These are phyloP conservation scores for Erynnis tages DNA, from an alignment of 2,888 invertebrate species.

Conservation along the genomic window DNA sequence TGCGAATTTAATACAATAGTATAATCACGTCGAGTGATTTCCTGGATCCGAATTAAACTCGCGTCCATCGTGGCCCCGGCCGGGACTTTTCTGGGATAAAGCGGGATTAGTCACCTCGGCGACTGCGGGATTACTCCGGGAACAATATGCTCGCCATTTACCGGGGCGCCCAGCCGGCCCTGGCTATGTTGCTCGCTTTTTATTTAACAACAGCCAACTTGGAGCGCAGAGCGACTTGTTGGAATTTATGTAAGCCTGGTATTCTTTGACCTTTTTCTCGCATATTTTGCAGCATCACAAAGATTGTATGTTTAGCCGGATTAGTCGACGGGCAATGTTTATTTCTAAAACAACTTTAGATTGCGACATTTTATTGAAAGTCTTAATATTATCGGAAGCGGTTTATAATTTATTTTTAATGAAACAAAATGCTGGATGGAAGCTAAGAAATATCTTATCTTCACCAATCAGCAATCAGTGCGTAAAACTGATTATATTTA, in stretches of 20 bases:
- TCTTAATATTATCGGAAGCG: no score
- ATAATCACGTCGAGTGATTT: conserved; percentile 30
- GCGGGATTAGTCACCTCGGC: conserved; percentile 48
- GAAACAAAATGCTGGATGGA: no score
- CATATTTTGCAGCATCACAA: no score
- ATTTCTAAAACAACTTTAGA: no score
- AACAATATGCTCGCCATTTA: conserved; percentile 49
- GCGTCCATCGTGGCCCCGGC: conserved; percentile 29
- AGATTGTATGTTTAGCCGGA: no score
- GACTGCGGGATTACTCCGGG: conserved; percentile 48
- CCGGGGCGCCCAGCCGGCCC: conserved; percentile 25
- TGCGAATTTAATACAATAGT: conserved; percentile 17
- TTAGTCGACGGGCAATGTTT: no score
- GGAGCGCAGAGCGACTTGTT: background rate
- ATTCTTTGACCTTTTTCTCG: background rate
- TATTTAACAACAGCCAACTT: conserved; percentile 4
- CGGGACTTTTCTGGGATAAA: conserved; percentile 44
- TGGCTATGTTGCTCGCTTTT: conserved; percentile 26
- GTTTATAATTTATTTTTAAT: no score
- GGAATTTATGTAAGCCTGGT: conserved; percentile 1
- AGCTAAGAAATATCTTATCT: no score
- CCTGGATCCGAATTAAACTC: conserved; percentile 32
- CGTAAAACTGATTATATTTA: no score
- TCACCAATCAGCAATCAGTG: no score
- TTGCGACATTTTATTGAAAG: no score